Evolutionary conservation across 2,888 invertebrate species (phyloP), one percentile per base, ranked within the genome.

Genomic region (Unio delphinus): DNA sequence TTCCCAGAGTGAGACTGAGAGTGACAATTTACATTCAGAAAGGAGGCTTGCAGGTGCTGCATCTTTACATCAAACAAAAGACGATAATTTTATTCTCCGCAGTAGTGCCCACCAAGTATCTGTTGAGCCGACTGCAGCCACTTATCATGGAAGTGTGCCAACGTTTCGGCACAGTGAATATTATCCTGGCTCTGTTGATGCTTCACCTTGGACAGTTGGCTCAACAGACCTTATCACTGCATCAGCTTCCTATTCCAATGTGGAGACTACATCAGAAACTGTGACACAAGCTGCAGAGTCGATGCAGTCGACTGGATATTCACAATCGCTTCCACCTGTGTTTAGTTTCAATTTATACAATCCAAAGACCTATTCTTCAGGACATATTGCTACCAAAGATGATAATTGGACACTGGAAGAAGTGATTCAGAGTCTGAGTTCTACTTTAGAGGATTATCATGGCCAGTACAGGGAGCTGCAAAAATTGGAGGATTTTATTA

Each of bases 381-480:
- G 70, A 15, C 68, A 71, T 23, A 63, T 69, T 26, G 69, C 67
- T 15, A 65, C 62, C 17, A 61, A 64, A n/a, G 70, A 73, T 20
- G 69, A 73, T 55, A 80, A 82, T 30, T 79, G 80, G 64, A 80
- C 82, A n/a, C 73, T 74, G 70, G 88, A 88, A 68, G 89, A 89
- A 68, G 87, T 86, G 11, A 73, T 90, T 64, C 85, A 87, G 67
- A 87, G 81, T 70, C 76, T 91, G 68, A 83, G 80, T 65, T 83
- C 89, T 11, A 78, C 86, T 3, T 76, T 90, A 65, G 91, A 91
- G 79, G 91, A 91, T 80, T 89, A 90, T 76, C 90, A 90, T 70
- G 91, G 91, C 57, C 89, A 90, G 73, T 91, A 90, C 80, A 79
- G 87, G 11, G 90, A 91, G 73, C 79, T 91, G 73, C 87, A 89